phyloP scores from a whole-genome alignment of 2,797 vertebrate species.

The Xenops minutus region DNA sequence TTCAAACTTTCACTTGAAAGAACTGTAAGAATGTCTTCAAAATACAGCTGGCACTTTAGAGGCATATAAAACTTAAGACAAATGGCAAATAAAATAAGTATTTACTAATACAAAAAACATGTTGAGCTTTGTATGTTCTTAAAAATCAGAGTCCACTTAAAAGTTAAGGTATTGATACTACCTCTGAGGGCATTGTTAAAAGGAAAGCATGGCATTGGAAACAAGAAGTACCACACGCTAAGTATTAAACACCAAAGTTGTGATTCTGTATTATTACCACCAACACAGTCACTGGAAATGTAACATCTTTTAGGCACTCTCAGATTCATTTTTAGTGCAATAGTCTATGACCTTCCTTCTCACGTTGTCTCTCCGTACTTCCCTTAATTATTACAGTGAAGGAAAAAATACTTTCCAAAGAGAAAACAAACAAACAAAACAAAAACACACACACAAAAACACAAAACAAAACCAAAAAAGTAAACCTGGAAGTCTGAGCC shows the following conservation, averaged over 20 bases:
- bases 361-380: neutral
- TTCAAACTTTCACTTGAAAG: slow-evolving; percentile 19
- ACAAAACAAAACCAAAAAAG: no score
- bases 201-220: neutral
- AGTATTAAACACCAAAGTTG: neutral
- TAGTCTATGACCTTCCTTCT: neutral
- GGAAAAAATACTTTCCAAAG: neutral
- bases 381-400: neutral
- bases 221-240: neutral
- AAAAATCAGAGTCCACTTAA: neutral
- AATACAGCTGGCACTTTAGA: slow-evolving; percentile 18
- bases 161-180: neutral
- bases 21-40: neutral
- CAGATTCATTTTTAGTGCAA: neutral
- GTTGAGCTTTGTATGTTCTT: neutral
- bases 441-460: no score
- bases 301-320: neutral
- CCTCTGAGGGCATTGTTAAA: neutral
- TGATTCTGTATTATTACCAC: neutral
- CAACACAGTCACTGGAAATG: neutral
- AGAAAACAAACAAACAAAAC: neutral
- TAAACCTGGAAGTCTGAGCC: neutral
- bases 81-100: neutral
- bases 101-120: neutral
- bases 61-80: slow-evolving; percentile 34